Evolutionary conservation across 2,888 invertebrate species (phyloP), one percentile per base, ranked within the genome.

Genomic region (Limenitis camilla): DNA sequence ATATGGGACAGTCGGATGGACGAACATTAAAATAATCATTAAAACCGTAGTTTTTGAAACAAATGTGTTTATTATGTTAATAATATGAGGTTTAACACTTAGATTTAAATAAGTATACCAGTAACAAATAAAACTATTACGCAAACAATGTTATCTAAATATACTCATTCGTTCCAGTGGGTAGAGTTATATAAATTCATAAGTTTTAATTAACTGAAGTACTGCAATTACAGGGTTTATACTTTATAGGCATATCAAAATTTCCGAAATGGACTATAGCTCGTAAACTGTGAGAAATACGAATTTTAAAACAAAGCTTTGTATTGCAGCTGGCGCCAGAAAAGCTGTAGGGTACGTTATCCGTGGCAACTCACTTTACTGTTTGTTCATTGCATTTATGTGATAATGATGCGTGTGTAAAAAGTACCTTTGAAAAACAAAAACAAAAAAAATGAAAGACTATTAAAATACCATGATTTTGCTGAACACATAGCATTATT

Each of bases 201-300:
- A 84, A 85, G 81, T 86, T 84, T 85, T 87, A 86, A 87, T 86
- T 84, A 85, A 85, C 74, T 81, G 77, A 78, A 84, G 81, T 81
- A 80, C 81, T 81, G 81, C 81, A 84, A 85, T 86, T 81, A 84
- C 81, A 80, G 81, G 76, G 72, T 45, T 83, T 19, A 19, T 19
- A 19, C 19, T 19, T 86, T 84, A 86, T 82, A 76, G 84, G 79
- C 77, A 82, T 82, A 85, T 86, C 84, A 85, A 85, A 86, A 84
- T 83, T 82, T 82, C 82, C 76, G 79, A 81, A 84, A 84, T 82
- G 85, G 85, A 81, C 83, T 79, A 78, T 81, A 80, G 79, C 75
- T 83, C 85, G 80, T 87, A 86, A 87, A 87, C 81, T 86, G 84
- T 84, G 81, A 80, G 84, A 87, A 85, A 84, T 82, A 83, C 84